Percentiles rank a stretch among this genome's conserved stretches.
Conservation (phyloP, 2,797 vertebrate genomes). For the Pseudopleuronectes americanus region DNA sequence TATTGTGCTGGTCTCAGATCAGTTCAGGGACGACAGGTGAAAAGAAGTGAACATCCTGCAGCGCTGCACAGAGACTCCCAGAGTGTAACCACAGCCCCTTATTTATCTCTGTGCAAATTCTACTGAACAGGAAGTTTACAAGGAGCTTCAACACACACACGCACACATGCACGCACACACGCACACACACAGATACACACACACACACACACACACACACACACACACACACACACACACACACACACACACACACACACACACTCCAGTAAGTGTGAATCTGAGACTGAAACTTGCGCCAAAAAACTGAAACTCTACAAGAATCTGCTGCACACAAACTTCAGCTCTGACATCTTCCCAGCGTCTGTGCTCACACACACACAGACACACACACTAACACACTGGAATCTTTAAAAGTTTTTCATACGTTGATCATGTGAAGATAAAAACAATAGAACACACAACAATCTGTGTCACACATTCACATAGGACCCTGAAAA, state of each 20-base stretch:
- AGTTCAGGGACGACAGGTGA: neutral
- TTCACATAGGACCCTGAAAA: conserved; percentile 70
- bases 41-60: neutral
- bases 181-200: conserved; percentile 15
- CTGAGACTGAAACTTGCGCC: neutral
- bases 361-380: neutral
- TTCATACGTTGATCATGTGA: too few relatives aligned
- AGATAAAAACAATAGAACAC: too few relatives aligned
- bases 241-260: neutral
- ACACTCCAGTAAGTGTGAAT: too few relatives aligned
- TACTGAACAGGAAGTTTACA: conserved; percentile 72
- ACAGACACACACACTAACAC: too few relatives aligned
- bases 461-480: conserved; percentile 32
- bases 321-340: too few relatives aligned
- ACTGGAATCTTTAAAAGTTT: too few relatives aligned
- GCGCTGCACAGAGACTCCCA: neutral
- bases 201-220: conserved; percentile 5
- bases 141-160: conserved; percentile 59
- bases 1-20: too few relatives aligned
- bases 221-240: conserved; percentile 19
- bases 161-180: conserved; percentile 39
- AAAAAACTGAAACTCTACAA: neutral
- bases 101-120: conserved; percentile 37
- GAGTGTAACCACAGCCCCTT: conserved; percentile 24
- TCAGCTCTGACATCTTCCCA: too few relatives aligned